A percentile compares a stretch with the other conserved stretches of the same genome.
Evolutionary conservation across 1,140 invertebrate genomes (phyloP).

Genomic region (Eriosoma lanigerum): DNA sequence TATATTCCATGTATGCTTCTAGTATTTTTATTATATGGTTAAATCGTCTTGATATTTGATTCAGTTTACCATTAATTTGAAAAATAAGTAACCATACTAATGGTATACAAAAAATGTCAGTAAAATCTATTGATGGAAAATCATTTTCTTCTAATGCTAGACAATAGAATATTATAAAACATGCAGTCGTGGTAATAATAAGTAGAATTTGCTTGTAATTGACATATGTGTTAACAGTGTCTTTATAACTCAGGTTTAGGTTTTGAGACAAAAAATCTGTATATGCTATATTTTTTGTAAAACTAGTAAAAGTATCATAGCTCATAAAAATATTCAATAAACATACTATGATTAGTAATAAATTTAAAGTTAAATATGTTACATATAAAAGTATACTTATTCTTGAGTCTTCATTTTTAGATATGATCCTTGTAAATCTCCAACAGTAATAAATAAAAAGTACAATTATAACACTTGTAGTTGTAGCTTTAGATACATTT

Average conservation of each 20-base stretch:
- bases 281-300: conserved; percentile 31
- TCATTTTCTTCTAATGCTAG: conserved; percentile 25
- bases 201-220: conserved; percentile 12
- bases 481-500: neutral
- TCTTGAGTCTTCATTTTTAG: conserved; percentile 18
- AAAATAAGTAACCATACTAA: conserved; percentile 43
- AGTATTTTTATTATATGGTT: conserved; percentile 41
- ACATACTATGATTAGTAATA: conserved; percentile 34
- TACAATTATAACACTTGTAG: conserved; percentile 3
- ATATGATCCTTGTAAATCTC: conserved; percentile 1
- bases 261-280: conserved; percentile 30
- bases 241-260: conserved; percentile 27
- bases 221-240: conserved; percentile 4
- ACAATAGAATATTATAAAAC: conserved; percentile 35
- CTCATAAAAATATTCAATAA: conserved; percentile 26
- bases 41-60: conserved; percentile 44
- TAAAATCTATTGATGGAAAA: conserved; percentile 40
- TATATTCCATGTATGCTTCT: conserved; percentile 17
- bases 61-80: conserved; percentile 48
- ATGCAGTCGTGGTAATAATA: neutral
- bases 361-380: conserved; percentile 33
- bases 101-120: conserved; percentile 46
- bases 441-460: conserved; percentile 34
- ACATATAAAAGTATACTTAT: conserved; percentile 15
- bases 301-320: conserved; percentile 6